Conservation (phyloP, 2,888 invertebrate species). For the Leucozona laternaria region DNA sequence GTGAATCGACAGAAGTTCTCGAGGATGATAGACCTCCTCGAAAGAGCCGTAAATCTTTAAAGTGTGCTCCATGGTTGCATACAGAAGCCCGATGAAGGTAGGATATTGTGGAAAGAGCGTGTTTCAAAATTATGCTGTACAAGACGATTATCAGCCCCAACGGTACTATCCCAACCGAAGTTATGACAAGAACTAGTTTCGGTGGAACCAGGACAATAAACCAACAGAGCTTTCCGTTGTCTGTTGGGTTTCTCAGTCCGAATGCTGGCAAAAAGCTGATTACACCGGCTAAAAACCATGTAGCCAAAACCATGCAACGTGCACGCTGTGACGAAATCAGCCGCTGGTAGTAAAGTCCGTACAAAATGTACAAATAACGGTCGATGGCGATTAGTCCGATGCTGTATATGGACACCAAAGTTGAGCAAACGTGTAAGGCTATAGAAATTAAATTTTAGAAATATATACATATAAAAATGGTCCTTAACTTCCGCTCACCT, state of each 20-base stretch:
- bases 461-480: not conserved
- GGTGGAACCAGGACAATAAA: slow-evolving; percentile 86
- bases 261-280: slow-evolving; percentile 86
- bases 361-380: slow-evolving; percentile 87
- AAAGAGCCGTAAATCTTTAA: slow-evolving; percentile 80
- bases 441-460: slow-evolving; percentile 37
- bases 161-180: slow-evolving; percentile 85
- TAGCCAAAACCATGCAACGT: slow-evolving; percentile 85
- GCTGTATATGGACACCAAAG: slow-evolving; percentile 87
- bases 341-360: slow-evolving; percentile 87
- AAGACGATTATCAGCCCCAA: slow-evolving; percentile 84
- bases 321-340: slow-evolving; percentile 86
- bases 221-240: slow-evolving; percentile 85
- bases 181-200: slow-evolving; percentile 85
- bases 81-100: slow-evolving; percentile 83
- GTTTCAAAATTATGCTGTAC: slow-evolving; percentile 86
- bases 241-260: slow-evolving; percentile 86
- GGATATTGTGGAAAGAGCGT: slow-evolving; percentile 85
- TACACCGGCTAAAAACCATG: slow-evolving; percentile 86
- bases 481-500: slow-evolving; percentile 79
- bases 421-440: slow-evolving; percentile 85
- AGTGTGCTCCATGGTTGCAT: slow-evolving; percentile 78
- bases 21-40: not conserved
- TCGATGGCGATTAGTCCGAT: slow-evolving; percentile 87
- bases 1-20: slow-evolving; percentile 8